phyloP scores from a whole-genome alignment of 2,797 vertebrate genomes.

The Uromys caudimaculatus region DNA sequence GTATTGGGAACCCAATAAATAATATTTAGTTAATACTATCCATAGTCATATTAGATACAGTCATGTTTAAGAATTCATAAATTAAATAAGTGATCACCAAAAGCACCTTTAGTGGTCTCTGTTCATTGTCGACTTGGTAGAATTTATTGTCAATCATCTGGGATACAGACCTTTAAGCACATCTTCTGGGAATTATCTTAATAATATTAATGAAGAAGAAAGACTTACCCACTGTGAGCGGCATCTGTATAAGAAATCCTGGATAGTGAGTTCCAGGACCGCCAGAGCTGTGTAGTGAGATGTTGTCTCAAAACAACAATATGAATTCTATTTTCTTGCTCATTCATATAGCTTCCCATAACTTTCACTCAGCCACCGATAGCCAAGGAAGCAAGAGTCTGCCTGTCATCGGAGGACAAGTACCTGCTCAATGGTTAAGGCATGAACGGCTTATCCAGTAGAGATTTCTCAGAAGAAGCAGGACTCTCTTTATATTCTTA shows the following conservation, averaged over 20 bases:
- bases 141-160: neutral
- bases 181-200: neutral
- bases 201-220: neutral
- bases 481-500: neutral
- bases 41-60: neutral
- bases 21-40: neutral
- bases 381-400: neutral
- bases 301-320: neutral
- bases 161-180: neutral
- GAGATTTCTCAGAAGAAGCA: conserved; percentile 3
- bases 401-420: neutral
- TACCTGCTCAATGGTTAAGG: neutral
- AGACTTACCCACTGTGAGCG: neutral
- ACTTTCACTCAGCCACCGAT: neutral
- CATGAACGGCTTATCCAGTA: neutral
- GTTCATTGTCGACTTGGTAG: neutral
- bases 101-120: neutral
- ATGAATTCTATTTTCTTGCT: neutral
- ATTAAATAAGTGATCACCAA: neutral
- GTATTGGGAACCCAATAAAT: neutral
- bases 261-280: neutral
- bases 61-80: conserved; percentile 17
- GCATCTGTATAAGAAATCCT: neutral
- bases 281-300: neutral
- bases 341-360: neutral